A percentile compares a stretch with the other conserved stretches of the same genome.
Conservation (phyloP, 1,140 invertebrate genomes). For the Aradophagus sp. region DNA sequence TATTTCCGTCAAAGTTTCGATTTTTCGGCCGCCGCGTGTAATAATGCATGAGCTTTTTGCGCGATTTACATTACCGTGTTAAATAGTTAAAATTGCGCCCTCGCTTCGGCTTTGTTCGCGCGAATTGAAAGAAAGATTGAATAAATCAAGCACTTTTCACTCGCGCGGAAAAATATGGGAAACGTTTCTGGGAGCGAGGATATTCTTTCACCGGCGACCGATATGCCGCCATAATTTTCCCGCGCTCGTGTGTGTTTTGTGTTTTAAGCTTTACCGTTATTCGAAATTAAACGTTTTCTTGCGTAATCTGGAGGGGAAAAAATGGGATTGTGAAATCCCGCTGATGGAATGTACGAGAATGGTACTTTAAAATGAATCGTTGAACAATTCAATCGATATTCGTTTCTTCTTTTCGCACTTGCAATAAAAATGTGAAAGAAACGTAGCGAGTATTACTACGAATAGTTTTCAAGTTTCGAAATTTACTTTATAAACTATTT, state of each 20-base stretch:
- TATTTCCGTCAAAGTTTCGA: conserved; percentile 18
- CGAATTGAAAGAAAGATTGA: conserved; percentile 12
- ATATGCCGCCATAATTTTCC: conserved; percentile 24
- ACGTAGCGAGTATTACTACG: too few species aligned
- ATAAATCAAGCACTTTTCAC: conserved; percentile 30
- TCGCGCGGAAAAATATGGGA: conserved; percentile 19
- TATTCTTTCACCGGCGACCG: conserved; percentile 8
- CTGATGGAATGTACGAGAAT: too few species aligned
- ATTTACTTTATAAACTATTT: too few species aligned
- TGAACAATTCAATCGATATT: too few species aligned
- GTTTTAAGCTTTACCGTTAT: conserved; percentile 24
- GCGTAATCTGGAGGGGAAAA: too few species aligned
- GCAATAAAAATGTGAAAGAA: too few species aligned
- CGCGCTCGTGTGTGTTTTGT: conserved; percentile 9
- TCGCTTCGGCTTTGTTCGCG: conserved; percentile 23
- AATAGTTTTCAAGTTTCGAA: too few species aligned
- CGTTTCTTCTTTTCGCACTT: too few species aligned
- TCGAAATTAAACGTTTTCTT: too few species aligned
- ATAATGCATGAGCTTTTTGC: conserved; percentile 10
- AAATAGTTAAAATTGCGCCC: conserved; percentile 24
- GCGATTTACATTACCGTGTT: conserved; percentile 9
- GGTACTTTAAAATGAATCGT: too few species aligned
- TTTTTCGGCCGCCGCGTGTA: neutral
- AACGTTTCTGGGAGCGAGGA: conserved; percentile 18
- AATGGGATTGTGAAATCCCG: too few species aligned